Evolutionary conservation across 2,113 vertebrate species (phyloP).

Genomic region (Ctenodactylus gundi): DNA sequence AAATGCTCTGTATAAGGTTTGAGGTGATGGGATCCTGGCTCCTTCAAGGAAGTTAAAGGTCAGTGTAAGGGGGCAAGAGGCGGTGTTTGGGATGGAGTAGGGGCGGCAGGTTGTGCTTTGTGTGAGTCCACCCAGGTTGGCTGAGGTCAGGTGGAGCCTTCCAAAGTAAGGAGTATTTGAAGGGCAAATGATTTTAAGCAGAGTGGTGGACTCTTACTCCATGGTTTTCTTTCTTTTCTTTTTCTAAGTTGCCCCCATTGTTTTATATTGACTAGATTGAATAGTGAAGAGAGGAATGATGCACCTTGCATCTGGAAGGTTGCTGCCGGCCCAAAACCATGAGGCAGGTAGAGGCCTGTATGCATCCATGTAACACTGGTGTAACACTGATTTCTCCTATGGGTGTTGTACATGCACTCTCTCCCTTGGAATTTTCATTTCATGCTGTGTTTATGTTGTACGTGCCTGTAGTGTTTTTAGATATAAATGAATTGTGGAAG

Average conservation of each 20-base stretch:
- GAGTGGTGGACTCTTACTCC: not conserved
- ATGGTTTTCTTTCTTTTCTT: not conserved
- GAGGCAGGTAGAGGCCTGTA: not conserved
- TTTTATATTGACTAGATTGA: not conserved
- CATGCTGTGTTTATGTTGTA: not conserved
- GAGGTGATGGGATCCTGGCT: not conserved
- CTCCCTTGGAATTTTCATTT: not conserved
- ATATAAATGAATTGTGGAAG: not conserved
- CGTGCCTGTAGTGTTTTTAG: not conserved
- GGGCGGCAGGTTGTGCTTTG: not conserved
- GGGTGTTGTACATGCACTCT: fast-evolving
- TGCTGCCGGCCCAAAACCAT: not conserved
- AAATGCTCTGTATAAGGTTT: not conserved
- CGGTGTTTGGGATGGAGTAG: too few relatives aligned
- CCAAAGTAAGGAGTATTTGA: not conserved
- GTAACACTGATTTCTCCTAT: not conserved
- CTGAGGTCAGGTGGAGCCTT: not conserved
- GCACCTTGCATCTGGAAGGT: not conserved
- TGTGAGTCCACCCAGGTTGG: not conserved
- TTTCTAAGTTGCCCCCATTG: not conserved
- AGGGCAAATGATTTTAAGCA: not conserved
- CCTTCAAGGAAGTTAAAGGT: not conserved
- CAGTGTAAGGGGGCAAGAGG: not conserved
- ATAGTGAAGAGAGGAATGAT: not conserved
- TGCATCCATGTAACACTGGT: fast-evolving